Evolutionary conservation across 2,113 vertebrate species (phyloP).

Genomic region (Grantiella picta): DNA sequence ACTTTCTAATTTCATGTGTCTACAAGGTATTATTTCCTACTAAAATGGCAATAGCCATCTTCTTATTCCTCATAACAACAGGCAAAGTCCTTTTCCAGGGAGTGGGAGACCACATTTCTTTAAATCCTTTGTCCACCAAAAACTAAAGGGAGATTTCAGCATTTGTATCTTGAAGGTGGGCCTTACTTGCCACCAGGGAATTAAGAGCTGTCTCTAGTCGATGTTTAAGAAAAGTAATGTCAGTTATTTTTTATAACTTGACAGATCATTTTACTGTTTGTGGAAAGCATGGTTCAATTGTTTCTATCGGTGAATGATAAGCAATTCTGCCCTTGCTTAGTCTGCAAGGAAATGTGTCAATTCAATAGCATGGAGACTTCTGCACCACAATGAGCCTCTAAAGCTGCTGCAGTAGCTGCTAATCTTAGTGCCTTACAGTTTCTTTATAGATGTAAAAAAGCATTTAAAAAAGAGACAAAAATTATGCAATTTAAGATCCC

Average conservation of each 20-base stretch:
- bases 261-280: background rate
- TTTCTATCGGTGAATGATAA: background rate
- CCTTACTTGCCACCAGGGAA: background rate
- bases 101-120: background rate
- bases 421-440: background rate
- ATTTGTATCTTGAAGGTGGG: background rate
- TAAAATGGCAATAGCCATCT: background rate
- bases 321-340: background rate
- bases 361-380: background rate
- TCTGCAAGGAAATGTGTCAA: background rate
- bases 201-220: background rate
- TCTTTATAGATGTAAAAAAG: background rate
- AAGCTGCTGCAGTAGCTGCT: background rate
- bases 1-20: background rate
- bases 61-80: background rate
- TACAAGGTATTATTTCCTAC: background rate
- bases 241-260: background rate
- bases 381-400: background rate
- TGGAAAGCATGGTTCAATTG: background rate
- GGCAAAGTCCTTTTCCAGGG: background rate
- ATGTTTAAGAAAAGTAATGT: background rate
- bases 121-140: background rate
- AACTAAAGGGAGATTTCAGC: background rate
- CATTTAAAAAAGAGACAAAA: background rate
- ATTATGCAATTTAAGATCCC: background rate